Evolutionary conservation across 2,113 vertebrate species (phyloP).

Genomic region (Urocitellus parryii): DNA sequence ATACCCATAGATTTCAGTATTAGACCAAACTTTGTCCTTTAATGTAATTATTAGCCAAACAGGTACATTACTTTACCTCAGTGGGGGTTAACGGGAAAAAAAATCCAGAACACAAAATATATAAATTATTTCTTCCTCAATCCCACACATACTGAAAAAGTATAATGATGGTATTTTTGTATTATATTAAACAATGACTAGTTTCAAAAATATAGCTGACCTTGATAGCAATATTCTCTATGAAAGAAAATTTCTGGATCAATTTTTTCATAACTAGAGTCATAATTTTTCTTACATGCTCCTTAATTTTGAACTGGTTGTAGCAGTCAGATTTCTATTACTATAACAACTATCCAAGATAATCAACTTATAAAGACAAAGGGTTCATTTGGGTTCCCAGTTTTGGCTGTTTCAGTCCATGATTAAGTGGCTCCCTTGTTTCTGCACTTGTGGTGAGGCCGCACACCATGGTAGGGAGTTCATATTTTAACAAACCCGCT

Average conservation of each 20-base stretch:
- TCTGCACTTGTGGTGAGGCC: too few species aligned
- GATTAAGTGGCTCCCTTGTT: background rate
- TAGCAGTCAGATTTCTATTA: background rate
- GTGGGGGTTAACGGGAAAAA: background rate
- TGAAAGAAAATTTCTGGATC: background rate
- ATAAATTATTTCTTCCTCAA: background rate
- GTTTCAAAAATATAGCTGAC: background rate
- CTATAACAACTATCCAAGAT: background rate
- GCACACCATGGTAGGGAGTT: background rate
- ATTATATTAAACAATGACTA: background rate
- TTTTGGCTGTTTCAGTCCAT: background rate
- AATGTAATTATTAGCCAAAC: background rate
- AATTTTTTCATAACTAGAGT: background rate
- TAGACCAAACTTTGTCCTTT: background rate
- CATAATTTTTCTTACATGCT: background rate
- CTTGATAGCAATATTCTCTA: background rate
- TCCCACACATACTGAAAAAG: background rate
- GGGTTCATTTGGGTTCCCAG: too few species aligned
- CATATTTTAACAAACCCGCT: background rate
- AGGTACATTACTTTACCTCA: background rate
- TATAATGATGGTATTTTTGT: background rate
- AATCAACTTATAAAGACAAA: background rate
- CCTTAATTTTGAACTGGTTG: background rate
- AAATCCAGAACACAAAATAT: background rate
- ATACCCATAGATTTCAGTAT: background rate